Evolutionary conservation across 2,113 vertebrate species (phyloP).

Genomic region (Anarrhichthys ocellatus): DNA sequence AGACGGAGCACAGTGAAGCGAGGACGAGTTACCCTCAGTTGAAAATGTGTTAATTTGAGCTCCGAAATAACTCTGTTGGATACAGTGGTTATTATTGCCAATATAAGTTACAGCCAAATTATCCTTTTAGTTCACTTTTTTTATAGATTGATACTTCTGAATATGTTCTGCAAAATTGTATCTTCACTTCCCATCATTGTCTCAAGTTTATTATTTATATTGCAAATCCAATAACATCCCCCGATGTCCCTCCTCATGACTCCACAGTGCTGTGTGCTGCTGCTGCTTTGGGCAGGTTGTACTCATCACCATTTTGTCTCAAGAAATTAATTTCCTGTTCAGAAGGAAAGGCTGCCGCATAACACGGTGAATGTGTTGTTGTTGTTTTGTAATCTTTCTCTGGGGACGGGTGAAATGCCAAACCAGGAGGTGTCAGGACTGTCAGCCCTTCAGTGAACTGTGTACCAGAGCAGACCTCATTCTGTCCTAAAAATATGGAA

Average conservation of each 20-base stretch:
- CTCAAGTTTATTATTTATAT: slow-evolving; percentile 8
- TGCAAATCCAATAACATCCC: slow-evolving; percentile 31
- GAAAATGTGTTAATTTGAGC: no score
- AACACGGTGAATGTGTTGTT: not conserved
- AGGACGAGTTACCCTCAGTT: not conserved
- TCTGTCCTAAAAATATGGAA: slow-evolving; percentile 42
- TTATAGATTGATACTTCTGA: not conserved
- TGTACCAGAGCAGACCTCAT: slow-evolving; percentile 49
- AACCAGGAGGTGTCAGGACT: slow-evolving; percentile 29
- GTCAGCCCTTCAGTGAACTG: slow-evolving; percentile 58
- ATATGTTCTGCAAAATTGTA: not conserved
- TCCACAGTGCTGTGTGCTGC: not conserved
- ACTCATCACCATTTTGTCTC: slow-evolving; percentile 16
- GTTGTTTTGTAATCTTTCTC: slow-evolving; percentile 41
- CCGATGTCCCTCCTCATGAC: not conserved
- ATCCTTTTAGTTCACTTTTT: not conserved
- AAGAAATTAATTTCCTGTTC: slow-evolving; percentile 56
- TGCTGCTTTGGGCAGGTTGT: not conserved
- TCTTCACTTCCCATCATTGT: not conserved
- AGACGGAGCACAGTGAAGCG: not conserved
- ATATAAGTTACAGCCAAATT: slow-evolving; percentile 4
- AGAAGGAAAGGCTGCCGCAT: not conserved
- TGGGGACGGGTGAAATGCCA: slow-evolving; percentile 5
- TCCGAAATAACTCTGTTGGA: not conserved
- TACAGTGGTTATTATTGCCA: not conserved